These are phyloP conservation scores for Myoxocephalus aenaeus DNA, from an alignment of 2,797 vertebrate genomes.

Conservation along the genomic window DNA sequence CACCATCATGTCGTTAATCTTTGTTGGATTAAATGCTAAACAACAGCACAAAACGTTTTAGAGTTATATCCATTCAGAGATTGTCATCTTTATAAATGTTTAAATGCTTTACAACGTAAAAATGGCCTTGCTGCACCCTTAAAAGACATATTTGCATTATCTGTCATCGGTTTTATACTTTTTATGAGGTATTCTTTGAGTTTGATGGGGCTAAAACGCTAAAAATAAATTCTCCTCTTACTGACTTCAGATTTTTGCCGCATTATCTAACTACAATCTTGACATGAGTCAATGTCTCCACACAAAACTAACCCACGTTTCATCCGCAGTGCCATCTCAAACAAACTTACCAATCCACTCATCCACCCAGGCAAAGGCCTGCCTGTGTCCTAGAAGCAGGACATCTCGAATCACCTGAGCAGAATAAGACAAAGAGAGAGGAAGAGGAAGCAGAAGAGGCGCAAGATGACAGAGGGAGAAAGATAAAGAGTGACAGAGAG, in stretches of 20 bases:
- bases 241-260: background rate
- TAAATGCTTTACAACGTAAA: background rate
- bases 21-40: background rate
- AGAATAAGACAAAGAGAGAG: constrained; percentile 4
- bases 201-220: background rate
- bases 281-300: background rate
- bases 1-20: background rate
- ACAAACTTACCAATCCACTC: constrained; percentile 96
- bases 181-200: background rate
- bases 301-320: background rate
- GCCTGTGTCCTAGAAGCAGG: constrained; percentile 94
- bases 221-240: too few relatives aligned
- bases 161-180: background rate
- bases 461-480: constrained; percentile 17
- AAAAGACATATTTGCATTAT: background rate
- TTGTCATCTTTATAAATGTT: background rate
- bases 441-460: constrained; percentile 5
- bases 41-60: background rate
- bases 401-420: constrained; percentile 80
- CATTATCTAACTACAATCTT: background rate
- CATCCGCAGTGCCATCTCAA: background rate
- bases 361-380: constrained; percentile 99
- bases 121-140: background rate
- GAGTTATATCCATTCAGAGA: background rate
- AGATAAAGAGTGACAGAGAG: constrained; percentile 1